phyloP scores from a whole-genome alignment of 2,797 vertebrate species.

The Parauchenoglanis ngamensis region DNA sequence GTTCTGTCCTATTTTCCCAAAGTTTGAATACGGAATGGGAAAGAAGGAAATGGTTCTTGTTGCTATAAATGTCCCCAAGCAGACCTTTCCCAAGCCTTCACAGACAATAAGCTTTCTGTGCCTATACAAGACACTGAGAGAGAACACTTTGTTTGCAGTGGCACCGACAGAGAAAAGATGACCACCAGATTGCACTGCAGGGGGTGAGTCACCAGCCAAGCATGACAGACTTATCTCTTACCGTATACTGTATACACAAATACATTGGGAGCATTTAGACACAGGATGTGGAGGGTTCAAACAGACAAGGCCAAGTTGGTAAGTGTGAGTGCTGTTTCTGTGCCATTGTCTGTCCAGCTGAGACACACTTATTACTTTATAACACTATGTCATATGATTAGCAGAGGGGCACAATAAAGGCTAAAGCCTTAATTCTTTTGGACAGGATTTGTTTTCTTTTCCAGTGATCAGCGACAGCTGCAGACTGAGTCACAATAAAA shows the following conservation, averaged over 20 bases:
- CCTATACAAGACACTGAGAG: slow-evolving; percentile 66
- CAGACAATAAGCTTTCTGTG: slow-evolving; percentile 73
- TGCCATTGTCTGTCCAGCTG: slow-evolving; percentile 31
- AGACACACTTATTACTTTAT: slow-evolving; percentile 40
- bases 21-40: slow-evolving; percentile 65
- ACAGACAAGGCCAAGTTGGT: slow-evolving; percentile 52
- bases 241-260: slow-evolving; percentile 69
- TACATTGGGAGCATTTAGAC: slow-evolving; percentile 52
- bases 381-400: slow-evolving; percentile 38
- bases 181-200: slow-evolving; percentile 56
- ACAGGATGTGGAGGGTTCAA: slow-evolving; percentile 65
- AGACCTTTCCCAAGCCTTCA: slow-evolving; percentile 73
- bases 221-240: slow-evolving; percentile 70
- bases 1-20: slow-evolving; percentile 34
- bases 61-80: slow-evolving; percentile 74
- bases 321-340: slow-evolving; percentile 9
- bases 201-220: slow-evolving; percentile 73
- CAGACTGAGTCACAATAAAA: slow-evolving; percentile 73
- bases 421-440: slow-evolving; percentile 69
- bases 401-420: slow-evolving; percentile 28
- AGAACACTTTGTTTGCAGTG: slow-evolving; percentile 65
- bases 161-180: slow-evolving; percentile 70
- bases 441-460: slow-evolving; percentile 75
- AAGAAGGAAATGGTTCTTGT: slow-evolving; percentile 68
- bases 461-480: slow-evolving; percentile 73